These are phyloP conservation scores for Drosophila persimilis DNA, from an alignment of 1,140 invertebrate species.

Conservation along the genomic window DNA sequence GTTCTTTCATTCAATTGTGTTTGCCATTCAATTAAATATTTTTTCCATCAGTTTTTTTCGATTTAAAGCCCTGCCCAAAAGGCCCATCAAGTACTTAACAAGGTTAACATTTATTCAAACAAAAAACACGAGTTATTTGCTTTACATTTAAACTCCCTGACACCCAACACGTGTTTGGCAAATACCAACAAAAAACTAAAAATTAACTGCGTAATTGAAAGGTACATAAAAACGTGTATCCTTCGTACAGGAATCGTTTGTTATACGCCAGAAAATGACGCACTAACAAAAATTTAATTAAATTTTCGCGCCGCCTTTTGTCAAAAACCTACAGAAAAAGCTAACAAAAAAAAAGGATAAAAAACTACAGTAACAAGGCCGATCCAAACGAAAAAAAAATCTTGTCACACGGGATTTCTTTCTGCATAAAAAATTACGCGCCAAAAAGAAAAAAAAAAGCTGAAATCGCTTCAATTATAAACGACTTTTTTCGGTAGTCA, in stretches of 20 bases:
- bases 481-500: conserved; percentile 76
- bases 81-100: conserved; percentile 28
- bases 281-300: conserved; percentile 72
- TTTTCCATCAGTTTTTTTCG: neutral
- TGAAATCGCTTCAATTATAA: conserved; percentile 64
- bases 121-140: neutral
- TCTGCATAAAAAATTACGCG: conserved; percentile 33
- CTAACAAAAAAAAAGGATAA: conserved; percentile 26
- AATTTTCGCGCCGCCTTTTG: conserved; percentile 55
- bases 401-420: conserved; percentile 67
- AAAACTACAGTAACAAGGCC: conserved; percentile 57
- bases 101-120: conserved; percentile 32
- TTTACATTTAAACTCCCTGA: conserved; percentile 21
- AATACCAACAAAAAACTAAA: conserved; percentile 21
- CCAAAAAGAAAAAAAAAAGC: conserved; percentile 46
- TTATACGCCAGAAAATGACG: conserved; percentile 56
- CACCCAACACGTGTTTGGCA: conserved; percentile 54
- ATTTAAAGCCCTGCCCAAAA: neutral
- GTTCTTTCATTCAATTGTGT: neutral
- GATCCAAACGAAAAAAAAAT: conserved; percentile 54
- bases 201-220: conserved; percentile 64
- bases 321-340: conserved; percentile 29
- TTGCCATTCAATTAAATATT: conserved; percentile 14
- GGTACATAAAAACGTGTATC: conserved; percentile 4
- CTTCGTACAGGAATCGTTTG: neutral